Evolutionary conservation across 2,797 vertebrate species (phyloP), one percentile per base, ranked within the genome.

Genomic region (Neosilurus hyrtlii): DNA sequence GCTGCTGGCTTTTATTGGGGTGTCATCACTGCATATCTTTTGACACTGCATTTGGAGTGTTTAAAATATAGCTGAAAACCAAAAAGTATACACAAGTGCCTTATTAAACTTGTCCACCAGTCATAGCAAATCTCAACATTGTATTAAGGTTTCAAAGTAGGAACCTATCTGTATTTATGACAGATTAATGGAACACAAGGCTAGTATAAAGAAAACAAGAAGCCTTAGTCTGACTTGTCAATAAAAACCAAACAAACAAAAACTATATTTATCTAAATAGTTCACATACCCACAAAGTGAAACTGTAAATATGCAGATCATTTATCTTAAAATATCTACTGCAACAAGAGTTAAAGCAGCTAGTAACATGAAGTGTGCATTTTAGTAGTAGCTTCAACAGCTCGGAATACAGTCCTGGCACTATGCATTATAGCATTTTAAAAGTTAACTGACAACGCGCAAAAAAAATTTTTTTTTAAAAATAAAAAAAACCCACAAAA

Each of bases 1-100:
- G 87, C 52, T 26, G 77, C 51, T 86, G 90, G 84, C 68, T 89
- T 94, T 92, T 91, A 92, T 92, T 91, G 65, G 89, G 86, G 82
- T 83, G 56, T 86, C 67, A 88, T 65, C 87, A 83, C 68, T 86
- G 82, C 80, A 65, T 81, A 82, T 73, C 30, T 83, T 81, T 80
- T 68, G 43, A 77, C 72, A 54, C 76, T 86, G 78, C 51, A 79
- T 82, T 26, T 86, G 82, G 87, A 89, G 81, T 89, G 88, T 87
- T 88, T 71, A 59, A 82, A 54, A 74, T 12, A 82, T 15, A 2
- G n/a, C 12, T 54, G 15, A 62, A 77, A 78, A 80, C 79, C 56
- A 76, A 61, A 16, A 62, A 76, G 18, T 57, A 76, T 15, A 59
- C 72, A 35, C 56, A 76, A 85, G 77, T 80, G 61, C 75, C 79